Evolutionary conservation across 2,113 vertebrate species (phyloP).

Genomic region (Antechinus stuartii): DNA sequence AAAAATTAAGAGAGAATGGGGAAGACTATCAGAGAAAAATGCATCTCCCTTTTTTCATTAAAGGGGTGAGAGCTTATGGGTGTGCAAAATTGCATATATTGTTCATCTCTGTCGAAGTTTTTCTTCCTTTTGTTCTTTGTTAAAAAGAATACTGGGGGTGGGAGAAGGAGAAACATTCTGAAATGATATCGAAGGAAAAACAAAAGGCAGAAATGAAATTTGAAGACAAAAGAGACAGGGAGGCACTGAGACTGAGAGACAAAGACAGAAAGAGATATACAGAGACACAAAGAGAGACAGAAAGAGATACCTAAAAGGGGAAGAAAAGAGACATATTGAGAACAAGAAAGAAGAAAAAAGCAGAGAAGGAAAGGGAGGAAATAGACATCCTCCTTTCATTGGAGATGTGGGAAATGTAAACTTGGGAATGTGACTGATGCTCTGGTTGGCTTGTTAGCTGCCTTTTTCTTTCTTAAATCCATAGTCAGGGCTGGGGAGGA

Average conservation of each 20-base stretch:
- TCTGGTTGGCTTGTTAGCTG: not conserved
- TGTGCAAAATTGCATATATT: not conserved
- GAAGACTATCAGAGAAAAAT: not conserved
- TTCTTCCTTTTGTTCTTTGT: not conserved
- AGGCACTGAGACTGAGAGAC: not conserved
- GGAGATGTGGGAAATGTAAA: not conserved
- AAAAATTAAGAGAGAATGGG: not conserved
- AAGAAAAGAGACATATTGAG: not conserved
- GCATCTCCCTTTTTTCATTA: not conserved
- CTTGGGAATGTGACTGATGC: not conserved
- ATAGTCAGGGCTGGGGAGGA: not conserved
- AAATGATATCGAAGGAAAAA: not conserved
- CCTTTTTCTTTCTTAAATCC: not conserved
- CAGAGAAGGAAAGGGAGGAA: too few species aligned
- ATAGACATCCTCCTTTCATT: not conserved
- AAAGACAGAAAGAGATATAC: not conserved
- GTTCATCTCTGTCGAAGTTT: not conserved
- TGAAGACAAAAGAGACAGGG: not conserved
- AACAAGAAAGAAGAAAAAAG: not conserved
- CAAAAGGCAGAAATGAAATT: not conserved
- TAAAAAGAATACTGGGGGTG: not conserved
- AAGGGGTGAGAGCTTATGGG: not conserved
- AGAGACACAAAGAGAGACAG: not conserved
- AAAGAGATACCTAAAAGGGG: too few species aligned
- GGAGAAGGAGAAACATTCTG: not conserved